These are phyloP conservation scores for Chaetogeoica ovagalla DNA, from an alignment of 2,888 invertebrate species.

Conservation along the genomic window DNA sequence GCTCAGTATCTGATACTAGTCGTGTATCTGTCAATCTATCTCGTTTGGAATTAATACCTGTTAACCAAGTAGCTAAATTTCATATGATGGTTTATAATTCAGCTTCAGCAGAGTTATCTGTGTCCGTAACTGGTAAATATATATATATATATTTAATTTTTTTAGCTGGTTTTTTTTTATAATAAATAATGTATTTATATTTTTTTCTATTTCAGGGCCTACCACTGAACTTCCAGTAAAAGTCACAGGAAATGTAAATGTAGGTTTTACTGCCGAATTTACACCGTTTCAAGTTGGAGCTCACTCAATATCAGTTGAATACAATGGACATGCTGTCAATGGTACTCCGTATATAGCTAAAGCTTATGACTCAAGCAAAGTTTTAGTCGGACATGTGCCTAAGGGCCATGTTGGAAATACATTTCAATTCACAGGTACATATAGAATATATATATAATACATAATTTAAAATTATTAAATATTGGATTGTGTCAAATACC, in stretches of 20 bases:
- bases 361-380: conserved; percentile 89
- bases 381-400: conserved; percentile 79
- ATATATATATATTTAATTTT: too few relatives aligned
- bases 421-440: conserved; percentile 79
- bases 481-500: neutral
- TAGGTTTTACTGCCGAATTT: conserved; percentile 88
- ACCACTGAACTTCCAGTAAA: conserved; percentile 83
- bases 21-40: conserved; percentile 73
- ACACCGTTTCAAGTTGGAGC: conserved; percentile 92
- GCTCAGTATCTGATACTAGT: conserved; percentile 79
- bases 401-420: conserved; percentile 84
- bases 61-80: conserved; percentile 77
- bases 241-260: conserved; percentile 84
- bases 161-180: neutral
- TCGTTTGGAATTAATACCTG: conserved; percentile 81
- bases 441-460: neutral
- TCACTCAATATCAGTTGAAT: conserved; percentile 86
- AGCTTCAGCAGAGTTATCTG: conserved; percentile 81
- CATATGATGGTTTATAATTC: conserved; percentile 75
- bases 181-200: neutral
- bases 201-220: conserved; percentile 65
- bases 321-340: conserved; percentile 84
- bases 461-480: neutral
- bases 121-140: conserved; percentile 72
- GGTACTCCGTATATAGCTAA: conserved; percentile 89